Base-by-base conservation (phyloP, 2,797 vertebrate genomes). In the Myotis pilosus region DNA sequence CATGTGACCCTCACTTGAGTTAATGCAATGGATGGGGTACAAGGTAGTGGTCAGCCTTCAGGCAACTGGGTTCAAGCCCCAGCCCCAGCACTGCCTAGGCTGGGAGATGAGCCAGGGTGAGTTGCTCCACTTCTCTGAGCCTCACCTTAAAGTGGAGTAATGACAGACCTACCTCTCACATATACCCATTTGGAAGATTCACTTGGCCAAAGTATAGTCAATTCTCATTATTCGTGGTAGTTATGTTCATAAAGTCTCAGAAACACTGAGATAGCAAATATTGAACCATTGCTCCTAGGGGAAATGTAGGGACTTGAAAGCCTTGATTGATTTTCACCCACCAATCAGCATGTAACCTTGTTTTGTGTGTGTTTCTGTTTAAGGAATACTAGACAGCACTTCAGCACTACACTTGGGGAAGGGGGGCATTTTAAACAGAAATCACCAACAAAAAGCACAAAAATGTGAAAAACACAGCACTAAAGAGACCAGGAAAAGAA, bases 351-450 rank as follows among this genome's bases (percentile, higher is more conserved):
- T 5, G 38, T 36, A 64, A 55, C 49, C 36, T 81, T 88, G 17
- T 71, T 64, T 92, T 57, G 36, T 86, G 41, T 66, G 12, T 78
- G 28, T 81, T 95, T 92, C 68, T 64, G 36, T 83, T 86, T 87
- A 82, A 91, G 51, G n/a, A 85, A 41, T n/a, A 38, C 64, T 44
- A 28, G 62, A 12, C 2, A 9, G 22, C 22, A 33, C 81, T 95
- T 84, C 20, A 81, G 55, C 62, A 72, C 23, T 87, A 3, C 41
- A 19, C 51, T 47, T 62, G 1, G 55, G 36, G 28, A 8, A 33
- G 0, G 53, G 36, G 25, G 10, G n/a, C 57, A 60, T 90, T 87
- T 92, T 82, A 75, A 91, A 93, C 55, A 80, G 87, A 71, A 57
- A 25, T 94, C 72, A 19, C 87, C 57, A 92, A 51, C 23, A 90